Evolutionary conservation across 2,888 invertebrate species (phyloP), one percentile per base, ranked within the genome.

Genomic region (Aspidiotus rigidus): DNA sequence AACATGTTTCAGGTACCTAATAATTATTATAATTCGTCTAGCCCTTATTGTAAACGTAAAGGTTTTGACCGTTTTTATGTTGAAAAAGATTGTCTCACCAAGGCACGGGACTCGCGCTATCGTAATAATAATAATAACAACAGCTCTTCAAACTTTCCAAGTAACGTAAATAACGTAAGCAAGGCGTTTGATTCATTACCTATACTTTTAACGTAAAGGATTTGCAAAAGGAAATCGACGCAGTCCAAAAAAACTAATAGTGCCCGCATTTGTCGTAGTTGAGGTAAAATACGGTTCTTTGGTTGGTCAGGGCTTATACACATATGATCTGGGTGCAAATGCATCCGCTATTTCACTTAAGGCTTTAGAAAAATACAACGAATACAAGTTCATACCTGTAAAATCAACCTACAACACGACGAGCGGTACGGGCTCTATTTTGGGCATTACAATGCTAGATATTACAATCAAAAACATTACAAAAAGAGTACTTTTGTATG

Each of bases 301-400:
- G 10, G 60, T n/a, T n/a, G 17, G 1, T 39, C 17, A 5, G 60
- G 17, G 2, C 28, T 60, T 10, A n/a, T n/a, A n/a, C n/a, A n/a
- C n/a, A n/a, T 60, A 60, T 40, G 39, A 60, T 60, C 60, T 28
- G 1, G 60, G 60, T 1, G 2, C 60, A 6, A 60, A 60, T 60
- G 28, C 60, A 2, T 17, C 60, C 1, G 28, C 8, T 2, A 60
- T 60, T 8, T 28, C 39, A 40, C 8, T 60, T n/a, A 5, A 6
- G 2, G 7, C 60, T 2, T 39, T 60, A 16, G 2, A 28, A 10
- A 60, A 39, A 15, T 16, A 8, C 1, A 28, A 28, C 1, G 8
- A 60, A 3, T 17, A 17, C 11, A 6, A 40, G 7, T 17, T 28
- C 8, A 2, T 60, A 2, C 10, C 16, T 7, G 5, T 17, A 6